A percentile compares a stretch with the other conserved stretches of the same genome.
phyloP scores from a whole-genome alignment of 2,797 vertebrate species.

The Sylvilagus floridanus region DNA sequence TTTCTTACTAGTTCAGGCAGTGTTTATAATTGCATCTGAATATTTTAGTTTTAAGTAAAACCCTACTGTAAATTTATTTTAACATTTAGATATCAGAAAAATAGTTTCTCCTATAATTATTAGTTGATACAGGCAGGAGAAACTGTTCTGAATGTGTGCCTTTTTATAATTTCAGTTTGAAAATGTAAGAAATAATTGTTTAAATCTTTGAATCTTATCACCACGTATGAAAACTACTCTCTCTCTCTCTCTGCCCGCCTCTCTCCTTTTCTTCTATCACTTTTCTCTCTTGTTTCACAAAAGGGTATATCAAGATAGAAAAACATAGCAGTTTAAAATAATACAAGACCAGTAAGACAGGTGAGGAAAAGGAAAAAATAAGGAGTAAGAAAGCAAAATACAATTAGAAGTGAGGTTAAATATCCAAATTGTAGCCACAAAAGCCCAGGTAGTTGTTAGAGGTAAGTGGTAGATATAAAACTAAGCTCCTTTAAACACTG shows the following conservation, averaged over 20 bases:
- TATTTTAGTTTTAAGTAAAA: conserved; percentile 48
- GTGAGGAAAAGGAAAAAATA: conserved; percentile 21
- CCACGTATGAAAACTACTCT: background rate
- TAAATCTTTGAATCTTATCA: background rate
- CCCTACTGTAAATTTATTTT: conserved; percentile 31
- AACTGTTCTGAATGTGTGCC: conserved; percentile 38
- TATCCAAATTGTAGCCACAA: background rate
- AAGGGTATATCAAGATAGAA: background rate
- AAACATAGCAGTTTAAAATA: background rate
- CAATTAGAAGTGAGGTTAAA: conserved; percentile 14
- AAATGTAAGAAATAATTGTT: background rate
- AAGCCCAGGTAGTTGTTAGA: background rate
- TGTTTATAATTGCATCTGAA: conserved; percentile 30
- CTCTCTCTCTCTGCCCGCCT: background rate
- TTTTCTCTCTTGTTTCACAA: conserved; percentile 18
- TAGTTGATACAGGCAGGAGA: background rate
- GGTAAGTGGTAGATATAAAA: background rate
- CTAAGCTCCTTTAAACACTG: background rate
- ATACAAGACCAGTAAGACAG: background rate
- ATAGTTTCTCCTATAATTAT: conserved; percentile 21
- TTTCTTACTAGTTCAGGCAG: conserved; percentile 29
- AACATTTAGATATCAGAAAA: conserved; percentile 39
- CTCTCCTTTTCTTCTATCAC: background rate
- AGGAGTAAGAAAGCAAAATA: background rate
- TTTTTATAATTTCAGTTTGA: conserved; percentile 27